A percentile compares a stretch with the other conserved stretches of the same genome.
These are phyloP conservation scores for Neotragus moschatus DNA, from an alignment of 2,113 vertebrate species.

Conservation along the genomic window DNA sequence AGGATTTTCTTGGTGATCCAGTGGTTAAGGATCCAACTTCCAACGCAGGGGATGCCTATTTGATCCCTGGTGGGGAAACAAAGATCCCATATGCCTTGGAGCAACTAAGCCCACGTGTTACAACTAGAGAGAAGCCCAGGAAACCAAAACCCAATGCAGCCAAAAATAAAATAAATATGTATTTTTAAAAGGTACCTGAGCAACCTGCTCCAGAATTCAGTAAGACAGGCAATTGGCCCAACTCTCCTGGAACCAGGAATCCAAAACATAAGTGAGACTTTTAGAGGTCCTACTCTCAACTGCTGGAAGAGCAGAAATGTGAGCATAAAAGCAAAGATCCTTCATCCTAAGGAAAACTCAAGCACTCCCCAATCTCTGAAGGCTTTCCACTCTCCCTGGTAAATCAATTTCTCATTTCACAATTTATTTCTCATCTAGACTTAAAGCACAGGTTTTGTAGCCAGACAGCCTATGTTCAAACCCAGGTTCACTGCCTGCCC, in stretches of 20 bases:
- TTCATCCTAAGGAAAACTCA: neutral
- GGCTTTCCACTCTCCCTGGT: neutral
- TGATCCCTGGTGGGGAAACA: accelerated
- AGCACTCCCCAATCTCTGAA: neutral
- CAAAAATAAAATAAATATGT: neutral
- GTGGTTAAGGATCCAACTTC: neutral
- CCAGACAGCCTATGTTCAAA: neutral
- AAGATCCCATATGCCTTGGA: neutral
- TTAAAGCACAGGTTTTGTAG: neutral
- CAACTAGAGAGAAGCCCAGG: neutral
- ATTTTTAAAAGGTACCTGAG: neutral
- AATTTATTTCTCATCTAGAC: neutral
- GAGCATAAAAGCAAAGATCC: neutral
- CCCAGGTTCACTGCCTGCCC: neutral
- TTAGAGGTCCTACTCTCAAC: neutral
- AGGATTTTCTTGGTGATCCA: neutral
- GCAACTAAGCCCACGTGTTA: neutral
- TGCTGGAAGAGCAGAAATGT: neutral
- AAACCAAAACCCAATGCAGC: neutral
- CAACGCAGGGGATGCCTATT: neutral
- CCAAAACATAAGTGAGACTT: neutral
- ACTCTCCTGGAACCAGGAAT: neutral
- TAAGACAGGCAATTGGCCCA: neutral
- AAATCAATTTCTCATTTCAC: neutral
- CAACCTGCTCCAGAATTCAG: neutral